Percentiles rank a stretch among this genome's conserved stretches.
Evolutionary conservation across 2,113 vertebrate species (phyloP).

Genomic region (Antidorcas marsupialis): DNA sequence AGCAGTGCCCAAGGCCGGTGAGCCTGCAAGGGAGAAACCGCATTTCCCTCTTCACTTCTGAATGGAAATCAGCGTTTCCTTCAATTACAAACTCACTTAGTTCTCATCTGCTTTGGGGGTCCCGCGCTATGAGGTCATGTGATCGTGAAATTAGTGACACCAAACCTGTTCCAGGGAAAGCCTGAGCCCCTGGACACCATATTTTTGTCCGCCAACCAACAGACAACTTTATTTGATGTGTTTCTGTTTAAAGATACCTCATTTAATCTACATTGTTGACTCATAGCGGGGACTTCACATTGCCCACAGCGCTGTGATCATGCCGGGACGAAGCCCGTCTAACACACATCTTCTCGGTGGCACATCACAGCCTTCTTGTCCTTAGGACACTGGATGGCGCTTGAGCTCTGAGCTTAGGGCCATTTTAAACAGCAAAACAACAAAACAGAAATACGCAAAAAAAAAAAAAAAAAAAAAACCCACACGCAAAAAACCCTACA

Average conservation of each 20-base stretch:
- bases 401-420: not conserved
- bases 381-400: not conserved
- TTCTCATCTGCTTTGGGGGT: not conserved
- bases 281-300: not conserved
- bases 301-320: not conserved
- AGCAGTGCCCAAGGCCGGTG: not conserved
- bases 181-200: not conserved
- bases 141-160: not conserved
- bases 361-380: accelerated
- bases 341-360: accelerated
- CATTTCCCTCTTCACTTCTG: not conserved
- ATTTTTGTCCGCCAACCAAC: not conserved
- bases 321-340: accelerated
- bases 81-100: accelerated
- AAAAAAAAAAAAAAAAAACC: accelerated
- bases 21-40: accelerated
- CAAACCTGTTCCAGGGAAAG: not conserved
- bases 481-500: not conserved
- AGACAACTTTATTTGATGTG: not conserved
- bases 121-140: not conserved
- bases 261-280: not conserved
- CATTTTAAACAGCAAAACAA: not conserved
- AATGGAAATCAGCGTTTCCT: not conserved
- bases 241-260: not conserved
- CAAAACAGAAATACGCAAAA: not conserved